phyloP scores from a whole-genome alignment of 2,888 invertebrate genomes.

The Callyntrura sp. region DNA sequence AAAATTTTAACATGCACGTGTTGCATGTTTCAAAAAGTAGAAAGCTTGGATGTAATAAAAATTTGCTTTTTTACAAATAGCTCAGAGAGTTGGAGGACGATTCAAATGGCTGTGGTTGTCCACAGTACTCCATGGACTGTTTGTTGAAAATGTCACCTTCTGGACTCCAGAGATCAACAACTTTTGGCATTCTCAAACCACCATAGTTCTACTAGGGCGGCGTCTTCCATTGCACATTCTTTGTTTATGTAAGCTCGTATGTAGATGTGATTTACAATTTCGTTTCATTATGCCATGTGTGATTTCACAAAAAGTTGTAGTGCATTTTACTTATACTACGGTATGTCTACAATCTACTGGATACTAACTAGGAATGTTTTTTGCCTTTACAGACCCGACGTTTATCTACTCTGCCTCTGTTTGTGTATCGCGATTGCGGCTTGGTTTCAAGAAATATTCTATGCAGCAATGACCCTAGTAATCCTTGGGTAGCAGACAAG shows the following conservation, averaged over 20 bases:
- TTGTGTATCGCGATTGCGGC: conserved; percentile 86
- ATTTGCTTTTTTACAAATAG: conserved; percentile 84
- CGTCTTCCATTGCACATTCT: conserved; percentile 91
- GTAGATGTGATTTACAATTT: no score
- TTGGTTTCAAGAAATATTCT: conserved; percentile 86
- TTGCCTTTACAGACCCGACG: conserved; percentile 85
- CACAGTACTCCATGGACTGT: conserved; percentile 90
- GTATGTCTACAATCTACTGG: no score
- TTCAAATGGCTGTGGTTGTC: conserved; percentile 92
- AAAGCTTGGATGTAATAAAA: no score
- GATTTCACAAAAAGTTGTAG: no score
- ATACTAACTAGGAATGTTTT: background rate
- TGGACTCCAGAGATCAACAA: conserved; percentile 91
- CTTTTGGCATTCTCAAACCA: conserved; percentile 93
- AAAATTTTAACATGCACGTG: no score
- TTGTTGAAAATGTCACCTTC: conserved; percentile 90
- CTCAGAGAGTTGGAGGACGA: conserved; percentile 90
- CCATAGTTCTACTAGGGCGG: conserved; percentile 90
- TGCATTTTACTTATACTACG: no score
- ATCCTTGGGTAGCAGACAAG: conserved; percentile 81
- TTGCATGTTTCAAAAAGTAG: background rate
- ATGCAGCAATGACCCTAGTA: conserved; percentile 79
- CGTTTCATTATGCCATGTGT: no score
- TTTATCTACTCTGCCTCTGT: conserved; percentile 87
- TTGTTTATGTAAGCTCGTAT: conserved; percentile 88